These are phyloP conservation scores for Zaprionus capensis DNA, from an alignment of 1,140 invertebrate genomes.

Conservation along the genomic window DNA sequence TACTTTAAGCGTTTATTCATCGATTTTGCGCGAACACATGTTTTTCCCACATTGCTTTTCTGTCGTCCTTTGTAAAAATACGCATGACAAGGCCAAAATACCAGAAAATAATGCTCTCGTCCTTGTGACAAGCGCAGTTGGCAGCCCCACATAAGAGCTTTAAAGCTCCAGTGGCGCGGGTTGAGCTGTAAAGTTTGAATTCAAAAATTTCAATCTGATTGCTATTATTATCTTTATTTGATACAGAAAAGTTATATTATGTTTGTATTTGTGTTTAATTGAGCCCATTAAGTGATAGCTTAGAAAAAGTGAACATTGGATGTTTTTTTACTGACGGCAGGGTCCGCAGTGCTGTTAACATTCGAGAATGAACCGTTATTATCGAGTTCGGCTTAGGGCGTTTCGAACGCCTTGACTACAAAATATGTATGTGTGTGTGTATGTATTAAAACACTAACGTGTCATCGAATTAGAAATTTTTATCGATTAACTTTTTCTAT, in stretches of 20 bases:
- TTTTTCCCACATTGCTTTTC: conserved; percentile 40
- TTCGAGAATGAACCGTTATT: conserved; percentile 46
- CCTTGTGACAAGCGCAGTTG: conserved; percentile 17
- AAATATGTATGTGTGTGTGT: conserved; percentile 27
- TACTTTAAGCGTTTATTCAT: conserved; percentile 54
- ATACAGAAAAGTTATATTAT: background rate
- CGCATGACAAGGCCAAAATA: conserved; percentile 32
- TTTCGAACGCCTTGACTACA: conserved; percentile 57
- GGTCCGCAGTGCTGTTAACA: conserved; percentile 50
- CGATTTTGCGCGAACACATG: conserved; percentile 74
- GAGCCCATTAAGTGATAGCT: conserved; percentile 38
- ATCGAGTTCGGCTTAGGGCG: conserved; percentile 55
- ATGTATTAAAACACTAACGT: background rate
- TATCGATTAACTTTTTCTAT: background rate
- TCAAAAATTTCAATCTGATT: conserved; percentile 3
- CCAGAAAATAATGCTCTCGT: conserved; percentile 14
- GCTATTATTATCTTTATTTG: background rate
- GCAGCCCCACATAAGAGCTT: conserved; percentile 20
- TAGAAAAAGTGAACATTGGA: conserved; percentile 59
- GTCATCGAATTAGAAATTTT: background rate
- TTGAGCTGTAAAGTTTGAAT: conserved; percentile 17
- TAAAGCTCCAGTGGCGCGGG: background rate
- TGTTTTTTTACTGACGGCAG: conserved; percentile 41
- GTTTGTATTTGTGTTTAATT: conserved; percentile 19
- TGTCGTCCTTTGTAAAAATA: conserved; percentile 38